Base-by-base conservation (phyloP, 2,797 vertebrate species). In the Tinamus major region DNA sequence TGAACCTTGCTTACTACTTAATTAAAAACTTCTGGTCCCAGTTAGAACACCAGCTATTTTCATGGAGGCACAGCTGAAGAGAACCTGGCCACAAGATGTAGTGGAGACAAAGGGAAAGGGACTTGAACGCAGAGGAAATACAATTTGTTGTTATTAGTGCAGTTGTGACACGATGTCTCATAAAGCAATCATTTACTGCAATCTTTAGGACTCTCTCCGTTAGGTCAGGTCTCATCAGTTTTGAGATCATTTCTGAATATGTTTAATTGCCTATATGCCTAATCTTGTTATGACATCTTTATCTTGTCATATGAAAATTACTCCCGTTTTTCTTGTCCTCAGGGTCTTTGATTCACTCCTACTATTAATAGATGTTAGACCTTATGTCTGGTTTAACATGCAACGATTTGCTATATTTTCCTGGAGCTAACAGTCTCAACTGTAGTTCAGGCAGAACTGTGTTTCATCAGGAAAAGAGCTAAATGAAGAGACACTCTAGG, bases 181-280 rank as follows among this genome's bases (percentile, higher is more conserved):
- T 89, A 72, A 88, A 92, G 37, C 6, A 10, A 72, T 75, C 81
- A 72, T 84, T 90, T 79, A 84, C 67, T 67, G n/a, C 68, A 55
- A 76, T 79, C 29, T 31, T 55, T 20, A 37, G 6, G 20, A 21
- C 31, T 51, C 17, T 46, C 41, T 62, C 67, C 13, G 33, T 87
- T 41, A 31, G 19, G 13, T 69, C 33, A 11, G 1, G 2, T 79
- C 58, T 88, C 31, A 42, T n/a, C 27, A 88, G 20, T 53, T 85
- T 42, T 9, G 53, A 90, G 21, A 79, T 75, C 0, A 55, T 75
- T 78, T 46, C 41, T 5, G 8, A 59, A 61, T 9, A 65, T 26
- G 3, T 49, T 83, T 33, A 62, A 87, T 75, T 3, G 0, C 49
- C 46, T 76, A 4, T 35, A 68, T 87, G 33, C 27, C 41, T 71